Base-by-base conservation (phyloP, 2,888 invertebrate species). In the Phasia obesa region DNA sequence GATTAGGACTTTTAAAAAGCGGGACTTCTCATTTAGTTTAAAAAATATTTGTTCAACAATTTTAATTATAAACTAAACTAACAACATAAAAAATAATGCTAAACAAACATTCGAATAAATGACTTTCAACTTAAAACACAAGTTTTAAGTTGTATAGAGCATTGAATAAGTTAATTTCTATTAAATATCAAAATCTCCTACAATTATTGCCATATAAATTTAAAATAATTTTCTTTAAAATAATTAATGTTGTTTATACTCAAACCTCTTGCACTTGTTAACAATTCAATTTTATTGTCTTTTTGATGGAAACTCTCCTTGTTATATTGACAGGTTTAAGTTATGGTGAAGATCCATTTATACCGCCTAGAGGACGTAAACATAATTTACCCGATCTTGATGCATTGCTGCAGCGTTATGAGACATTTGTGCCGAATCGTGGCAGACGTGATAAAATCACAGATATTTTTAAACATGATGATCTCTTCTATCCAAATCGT, bases 361-460 rank as follows among this genome's bases (percentile, higher is more conserved):
- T 91, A 86, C 91, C 91, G 67, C 90, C 90, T 49, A 88, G 91
- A 19, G 91, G 91, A 27, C 89, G 91, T 35, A 91, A 91, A 74
- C 88, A 89, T 57, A 85, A 87, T 80, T 76, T 86, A 11, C 88
- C 89, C 35, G 87, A 88, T 77, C 79, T 90, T 71, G 87, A 88
- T 75, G 87, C 86, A 42, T 84, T 90, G 62, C 65, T 89, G 74
- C 85, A 88, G 53, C 88, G 88, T 57, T 87, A 88, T 71, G 91
- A 91, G 69, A 86, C 89, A 21, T 91, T 91, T 86, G 88, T 91
- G 17, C 91, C 91, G 42, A 89, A 91, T 88, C 91, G 91, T 84
- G 91, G 91, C 70, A 89, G 87, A 84, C 90, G 89, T 76, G 90
- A 91, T 86, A 88, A 88, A 86, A 88, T 91, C 85, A 88, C 87